phyloP scores from a whole-genome alignment of 2,888 invertebrate species.

The Cantharis lateralis region DNA sequence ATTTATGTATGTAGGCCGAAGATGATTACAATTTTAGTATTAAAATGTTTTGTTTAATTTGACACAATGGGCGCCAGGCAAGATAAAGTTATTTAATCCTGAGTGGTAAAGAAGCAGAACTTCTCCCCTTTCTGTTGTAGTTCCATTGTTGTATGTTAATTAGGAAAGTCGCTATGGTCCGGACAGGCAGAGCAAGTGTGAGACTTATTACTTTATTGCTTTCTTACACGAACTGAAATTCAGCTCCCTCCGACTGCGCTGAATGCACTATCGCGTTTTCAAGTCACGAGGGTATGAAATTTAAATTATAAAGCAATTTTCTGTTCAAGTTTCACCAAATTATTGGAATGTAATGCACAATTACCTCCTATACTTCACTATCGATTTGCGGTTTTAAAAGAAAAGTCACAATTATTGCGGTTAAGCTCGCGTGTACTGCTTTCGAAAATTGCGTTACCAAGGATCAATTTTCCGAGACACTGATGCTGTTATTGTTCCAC shows the following conservation, averaged over 20 bases:
- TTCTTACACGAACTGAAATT: neutral
- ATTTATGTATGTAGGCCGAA: neutral
- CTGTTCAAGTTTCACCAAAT: neutral
- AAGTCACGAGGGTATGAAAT: neutral
- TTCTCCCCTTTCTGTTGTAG: neutral
- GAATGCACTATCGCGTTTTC: neutral
- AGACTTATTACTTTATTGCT: neutral
- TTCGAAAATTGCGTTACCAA: constrained; percentile 12
- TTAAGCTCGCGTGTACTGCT: neutral
- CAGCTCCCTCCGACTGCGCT: neutral
- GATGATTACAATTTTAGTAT: neutral
- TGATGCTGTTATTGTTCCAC: constrained; percentile 21
- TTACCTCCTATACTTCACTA: neutral
- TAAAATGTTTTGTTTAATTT: neutral
- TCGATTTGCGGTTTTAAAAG: neutral
- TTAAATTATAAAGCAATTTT: neutral
- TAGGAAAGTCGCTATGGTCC: neutral
- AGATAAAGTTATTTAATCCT: neutral
- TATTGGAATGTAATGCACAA: neutral
- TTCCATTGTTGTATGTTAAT: neutral
- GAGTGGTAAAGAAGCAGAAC: neutral
- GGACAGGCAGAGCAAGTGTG: neutral
- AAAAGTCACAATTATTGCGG: neutral
- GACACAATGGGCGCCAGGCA: neutral
- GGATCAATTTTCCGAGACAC: constrained; percentile 20